phyloP scores from a whole-genome alignment of 2,888 invertebrate genomes.

The Atethmia centrago region DNA sequence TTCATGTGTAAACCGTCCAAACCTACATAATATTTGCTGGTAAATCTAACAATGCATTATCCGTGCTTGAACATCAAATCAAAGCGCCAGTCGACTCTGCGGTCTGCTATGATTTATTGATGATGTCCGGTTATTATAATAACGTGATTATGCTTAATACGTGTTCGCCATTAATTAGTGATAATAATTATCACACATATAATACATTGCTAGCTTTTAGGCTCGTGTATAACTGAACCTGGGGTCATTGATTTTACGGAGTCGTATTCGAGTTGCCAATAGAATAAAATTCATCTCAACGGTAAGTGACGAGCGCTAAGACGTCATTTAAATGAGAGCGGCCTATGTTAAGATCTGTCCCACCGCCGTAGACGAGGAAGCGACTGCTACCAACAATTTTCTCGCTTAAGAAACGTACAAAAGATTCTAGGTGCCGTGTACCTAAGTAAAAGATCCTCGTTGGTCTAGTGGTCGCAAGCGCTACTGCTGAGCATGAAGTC shows the following conservation, averaged over 20 bases:
- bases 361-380: not conserved
- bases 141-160: conserved; percentile 34
- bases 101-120: conserved; percentile 29
- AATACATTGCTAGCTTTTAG: conserved; percentile 20
- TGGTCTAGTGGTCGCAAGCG: no score
- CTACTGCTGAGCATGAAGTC: no score
- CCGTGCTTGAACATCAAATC: conserved; percentile 12
- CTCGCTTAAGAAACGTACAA: no score
- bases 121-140: conserved; percentile 22
- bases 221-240: conserved; percentile 4
- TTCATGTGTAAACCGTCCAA: not conserved
- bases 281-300: conserved; percentile 27
- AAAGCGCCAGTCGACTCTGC: conserved; percentile 14
- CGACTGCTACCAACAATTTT: no score
- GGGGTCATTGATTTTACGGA: conserved; percentile 25
- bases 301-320: conserved; percentile 13
- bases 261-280: conserved; percentile 6
- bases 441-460: no score
- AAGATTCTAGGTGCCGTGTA: not conserved
- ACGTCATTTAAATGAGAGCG: not conserved
- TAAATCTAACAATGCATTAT: conserved; percentile 34
- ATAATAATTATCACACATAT: conserved; percentile 23
- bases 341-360: not conserved
- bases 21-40: conserved; percentile 13
- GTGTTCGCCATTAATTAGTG: conserved; percentile 43